These are phyloP conservation scores for Eupleurogrammus muticus DNA, from an alignment of 2,797 vertebrate genomes.

Conservation along the genomic window DNA sequence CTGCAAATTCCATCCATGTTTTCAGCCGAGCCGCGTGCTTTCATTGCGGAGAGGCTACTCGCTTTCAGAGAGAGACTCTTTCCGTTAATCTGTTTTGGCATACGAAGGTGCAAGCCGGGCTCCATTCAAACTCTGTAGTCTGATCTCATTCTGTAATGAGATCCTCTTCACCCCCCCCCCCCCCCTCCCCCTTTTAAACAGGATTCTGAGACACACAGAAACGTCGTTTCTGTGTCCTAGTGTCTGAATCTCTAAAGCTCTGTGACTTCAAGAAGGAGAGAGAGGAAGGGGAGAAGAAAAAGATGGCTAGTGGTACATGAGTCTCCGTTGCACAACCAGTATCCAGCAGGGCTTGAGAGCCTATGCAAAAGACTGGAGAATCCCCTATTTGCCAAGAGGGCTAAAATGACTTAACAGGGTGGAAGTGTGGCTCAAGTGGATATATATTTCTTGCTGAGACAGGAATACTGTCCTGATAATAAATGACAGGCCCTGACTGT, in stretches of 20 bases:
- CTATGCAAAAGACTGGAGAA: conserved; percentile 57
- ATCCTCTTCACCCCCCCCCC: conserved; percentile 31
- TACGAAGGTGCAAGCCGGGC: conserved; percentile 28
- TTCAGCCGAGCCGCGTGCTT: conserved; percentile 21
- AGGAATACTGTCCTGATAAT: conserved; percentile 45
- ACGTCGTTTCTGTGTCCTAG: conserved; percentile 40
- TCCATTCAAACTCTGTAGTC: conserved; percentile 25
- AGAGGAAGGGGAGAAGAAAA: conserved; percentile 22
- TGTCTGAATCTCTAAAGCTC: conserved; percentile 55
- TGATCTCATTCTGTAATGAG: conserved; percentile 47
- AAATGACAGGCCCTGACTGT: conserved; percentile 25
- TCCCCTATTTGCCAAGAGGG: conserved; percentile 63
- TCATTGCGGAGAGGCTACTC: conserved; percentile 25
- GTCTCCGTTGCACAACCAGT: conserved; percentile 65
- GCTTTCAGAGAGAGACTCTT: conserved; percentile 43
- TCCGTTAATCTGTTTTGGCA: conserved; percentile 35
- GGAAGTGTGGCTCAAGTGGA: conserved; percentile 67
- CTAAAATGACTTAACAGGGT: conserved; percentile 70
- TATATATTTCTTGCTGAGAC: conserved; percentile 56
- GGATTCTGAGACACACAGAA: conserved; percentile 48
- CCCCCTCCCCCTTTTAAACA: conserved; percentile 21
- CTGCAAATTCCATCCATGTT: conserved; percentile 43
- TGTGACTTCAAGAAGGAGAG: conserved; percentile 44
- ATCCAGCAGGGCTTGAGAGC: conserved; percentile 52
- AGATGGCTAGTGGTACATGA: conserved; percentile 42